Evolutionary conservation across 2,888 invertebrate genomes (phyloP).

Genomic region (Apamea crenata): DNA sequence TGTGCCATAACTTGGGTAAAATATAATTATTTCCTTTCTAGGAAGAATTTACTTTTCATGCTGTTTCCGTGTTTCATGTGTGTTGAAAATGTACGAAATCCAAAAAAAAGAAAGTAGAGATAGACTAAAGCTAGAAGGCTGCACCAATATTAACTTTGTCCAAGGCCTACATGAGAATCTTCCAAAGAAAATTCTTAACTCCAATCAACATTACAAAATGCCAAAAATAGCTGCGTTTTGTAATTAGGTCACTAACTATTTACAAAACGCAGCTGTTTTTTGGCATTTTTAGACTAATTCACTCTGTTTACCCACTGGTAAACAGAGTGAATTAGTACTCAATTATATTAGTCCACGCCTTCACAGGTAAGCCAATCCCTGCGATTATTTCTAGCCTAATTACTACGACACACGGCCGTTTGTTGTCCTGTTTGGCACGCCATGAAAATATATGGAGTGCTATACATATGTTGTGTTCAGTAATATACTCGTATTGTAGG

Average conservation of each 20-base stretch:
- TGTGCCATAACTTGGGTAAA: too few species aligned
- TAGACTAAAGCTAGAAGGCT: neutral
- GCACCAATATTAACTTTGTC: neutral
- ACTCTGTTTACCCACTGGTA: too few species aligned
- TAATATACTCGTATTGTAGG: too few species aligned
- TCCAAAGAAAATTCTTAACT: neutral
- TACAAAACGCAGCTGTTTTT: too few species aligned
- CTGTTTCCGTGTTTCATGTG: neutral
- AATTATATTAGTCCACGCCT: constrained; percentile 22
- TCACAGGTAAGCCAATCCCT: constrained; percentile 39
- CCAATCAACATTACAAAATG: too few species aligned
- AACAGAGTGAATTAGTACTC: neutral
- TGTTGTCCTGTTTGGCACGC: constrained; percentile 51
- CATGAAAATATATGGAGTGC: neutral
- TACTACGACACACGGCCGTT: constrained; percentile 48
- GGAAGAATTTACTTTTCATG: neutral
- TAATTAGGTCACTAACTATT: too few species aligned
- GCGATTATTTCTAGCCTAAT: constrained; percentile 54
- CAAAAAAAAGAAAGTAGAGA: neutral
- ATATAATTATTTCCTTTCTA: too few species aligned
- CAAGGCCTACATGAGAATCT: neutral
- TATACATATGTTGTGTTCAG: neutral
- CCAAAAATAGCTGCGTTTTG: neutral
- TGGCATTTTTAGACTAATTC: too few species aligned
- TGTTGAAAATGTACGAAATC: neutral